A percentile compares a stretch with the other conserved stretches of the same genome.
These are phyloP conservation scores for Synaphobranchus kaupii DNA, from an alignment of 2,797 vertebrate genomes.

Conservation along the genomic window DNA sequence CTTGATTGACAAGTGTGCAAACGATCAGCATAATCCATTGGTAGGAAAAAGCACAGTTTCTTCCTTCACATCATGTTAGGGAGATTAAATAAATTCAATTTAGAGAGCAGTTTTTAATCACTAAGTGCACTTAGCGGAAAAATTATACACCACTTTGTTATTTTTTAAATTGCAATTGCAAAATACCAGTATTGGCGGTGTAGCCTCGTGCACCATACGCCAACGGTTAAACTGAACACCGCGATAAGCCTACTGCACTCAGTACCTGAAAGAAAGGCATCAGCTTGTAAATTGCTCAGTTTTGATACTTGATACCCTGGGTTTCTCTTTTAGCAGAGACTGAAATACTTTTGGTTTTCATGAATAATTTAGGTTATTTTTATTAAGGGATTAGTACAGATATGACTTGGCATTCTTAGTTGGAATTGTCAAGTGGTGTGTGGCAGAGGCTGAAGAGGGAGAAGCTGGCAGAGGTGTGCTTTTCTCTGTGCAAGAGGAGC, in stretches of 20 bases:
- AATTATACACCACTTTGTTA: too few relatives aligned
- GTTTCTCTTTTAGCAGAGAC: conserved; percentile 4
- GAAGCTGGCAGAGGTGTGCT: not conserved
- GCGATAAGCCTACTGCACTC: not conserved
- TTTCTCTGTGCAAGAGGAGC: conserved; percentile 6
- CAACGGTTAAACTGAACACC: too few relatives aligned
- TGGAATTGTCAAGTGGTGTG: not conserved
- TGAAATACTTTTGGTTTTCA: conserved; percentile 28
- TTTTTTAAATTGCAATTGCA: too few relatives aligned
- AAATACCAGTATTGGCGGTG: too few relatives aligned
- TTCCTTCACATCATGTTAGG: too few relatives aligned
- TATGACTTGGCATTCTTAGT: not conserved
- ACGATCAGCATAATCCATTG: too few relatives aligned
- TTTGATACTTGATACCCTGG: not conserved
- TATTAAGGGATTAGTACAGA: conserved; percentile 9
- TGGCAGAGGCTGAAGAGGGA: not conserved
- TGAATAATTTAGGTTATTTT: conserved; percentile 27
- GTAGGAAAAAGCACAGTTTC: too few relatives aligned
- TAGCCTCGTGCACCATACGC: too few relatives aligned
- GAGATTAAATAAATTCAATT: too few relatives aligned
- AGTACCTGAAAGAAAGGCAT: not conserved
- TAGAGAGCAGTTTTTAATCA: too few relatives aligned
- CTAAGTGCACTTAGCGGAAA: too few relatives aligned
- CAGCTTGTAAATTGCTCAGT: not conserved
- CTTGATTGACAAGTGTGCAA: too few relatives aligned